phyloP scores from a whole-genome alignment of 1,140 invertebrate species.

The Drosophila repleta region DNA sequence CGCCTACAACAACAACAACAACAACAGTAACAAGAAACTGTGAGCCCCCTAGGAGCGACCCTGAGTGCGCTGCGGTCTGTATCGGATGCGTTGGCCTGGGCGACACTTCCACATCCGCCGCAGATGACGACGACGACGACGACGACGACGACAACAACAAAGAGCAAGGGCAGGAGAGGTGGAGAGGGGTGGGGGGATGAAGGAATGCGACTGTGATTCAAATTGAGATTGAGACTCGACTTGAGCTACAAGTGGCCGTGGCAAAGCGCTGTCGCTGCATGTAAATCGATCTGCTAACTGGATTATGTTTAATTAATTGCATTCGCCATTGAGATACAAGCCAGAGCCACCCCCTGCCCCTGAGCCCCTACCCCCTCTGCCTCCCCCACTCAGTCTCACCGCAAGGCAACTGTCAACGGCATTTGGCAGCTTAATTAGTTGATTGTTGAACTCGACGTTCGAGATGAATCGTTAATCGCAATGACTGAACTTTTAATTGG shows the following conservation, averaged over 20 bases:
- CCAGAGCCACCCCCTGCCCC: neutral
- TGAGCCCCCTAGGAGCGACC: constrained; percentile 17
- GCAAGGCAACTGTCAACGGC: constrained; percentile 40
- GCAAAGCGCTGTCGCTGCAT: constrained; percentile 15
- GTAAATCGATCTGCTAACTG: constrained; percentile 54
- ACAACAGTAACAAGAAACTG: constrained; percentile 16
- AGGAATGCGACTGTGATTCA: neutral
- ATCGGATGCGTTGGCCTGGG: neutral
- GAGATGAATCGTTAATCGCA: constrained; percentile 36
- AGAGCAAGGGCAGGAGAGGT: neutral
- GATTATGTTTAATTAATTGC: constrained; percentile 55
- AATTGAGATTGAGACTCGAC: constrained; percentile 6
- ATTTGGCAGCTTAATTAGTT: constrained; percentile 51
- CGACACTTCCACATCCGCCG: constrained; percentile 8
- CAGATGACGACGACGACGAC: too few relatives aligned
- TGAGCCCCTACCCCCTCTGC: neutral
- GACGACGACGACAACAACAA: neutral
- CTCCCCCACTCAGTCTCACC: neutral
- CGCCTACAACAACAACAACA: constrained; percentile 8
- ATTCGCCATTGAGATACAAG: constrained; percentile 29
- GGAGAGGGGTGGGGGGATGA: neutral
- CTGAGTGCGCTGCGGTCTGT: constrained; percentile 16
- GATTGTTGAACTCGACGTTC: constrained; percentile 32
- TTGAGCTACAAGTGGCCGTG: constrained; percentile 33
- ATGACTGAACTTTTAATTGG: constrained; percentile 33